Evolutionary conservation across 2,797 vertebrate genomes (phyloP), one percentile per base, ranked within the genome.

Genomic region (Phylloscopus collybita): DNA sequence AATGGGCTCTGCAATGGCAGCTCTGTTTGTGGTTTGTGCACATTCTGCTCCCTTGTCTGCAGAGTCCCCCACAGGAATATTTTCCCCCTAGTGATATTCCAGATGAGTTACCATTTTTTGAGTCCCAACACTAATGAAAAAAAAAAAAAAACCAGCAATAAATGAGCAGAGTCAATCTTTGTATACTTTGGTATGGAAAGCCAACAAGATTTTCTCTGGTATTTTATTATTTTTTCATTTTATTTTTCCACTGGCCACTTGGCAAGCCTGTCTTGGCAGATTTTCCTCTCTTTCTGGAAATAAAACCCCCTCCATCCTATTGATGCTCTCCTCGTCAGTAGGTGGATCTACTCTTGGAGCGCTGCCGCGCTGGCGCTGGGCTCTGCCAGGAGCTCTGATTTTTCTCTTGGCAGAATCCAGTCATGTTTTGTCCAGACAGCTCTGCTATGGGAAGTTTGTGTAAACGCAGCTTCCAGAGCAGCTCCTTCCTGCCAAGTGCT

Each of bases 371-470:
- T 70, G 73, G 90, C 42, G 6, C 17, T 1, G 11, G 70, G 75
- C 80, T 79, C 54, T 88, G 93, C 94, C 93, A 95, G 86, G 29
- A 38, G 16, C 78, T 62, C 74, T 59, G 71, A 72, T 84, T 94
- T 75, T 88, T 64, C 67, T 90, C 70, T 78, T 97, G 95, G 96
- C 94, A 97, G 90, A 91, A 88, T 50, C 27, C 1, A 11, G 47
- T 27, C 5, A 2, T 95, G 91, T 96, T 96, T 91, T 95, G 95
- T 95, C 96, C 96, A 91, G 94, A 93, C 92, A 96, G 90, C 82
- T 93, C 93, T 80, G 83, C 90, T 88, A 47, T 73, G 94, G 83
- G 95, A 95, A 95, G 93, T 80, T 86, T 80, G 86, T 95, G 88
- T 95, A 81, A 93, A 92, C 0, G 57, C 88, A 70, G 94, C 80